Percentiles rank a stretch among this genome's conserved stretches.
These are phyloP conservation scores for Calidris pygmaea DNA, from an alignment of 2,113 vertebrate species.

Conservation along the genomic window DNA sequence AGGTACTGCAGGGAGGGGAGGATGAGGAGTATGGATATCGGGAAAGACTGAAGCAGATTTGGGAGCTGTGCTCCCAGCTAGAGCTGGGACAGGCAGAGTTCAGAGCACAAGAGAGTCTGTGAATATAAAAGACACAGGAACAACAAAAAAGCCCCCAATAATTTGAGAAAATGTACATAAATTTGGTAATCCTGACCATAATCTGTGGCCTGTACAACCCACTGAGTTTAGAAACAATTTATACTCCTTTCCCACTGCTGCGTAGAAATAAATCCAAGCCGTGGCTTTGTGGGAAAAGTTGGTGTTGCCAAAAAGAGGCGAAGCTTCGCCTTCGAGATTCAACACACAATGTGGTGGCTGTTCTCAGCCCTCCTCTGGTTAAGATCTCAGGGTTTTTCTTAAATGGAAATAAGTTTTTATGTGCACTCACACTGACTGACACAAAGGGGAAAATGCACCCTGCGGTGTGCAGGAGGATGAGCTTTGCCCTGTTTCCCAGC, in stretches of 20 bases:
- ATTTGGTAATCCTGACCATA: neutral
- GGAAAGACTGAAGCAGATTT: neutral
- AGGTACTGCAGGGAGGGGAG: slow-evolving; percentile 65
- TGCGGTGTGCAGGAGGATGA: neutral
- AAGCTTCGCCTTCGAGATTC: rapidly evolving
- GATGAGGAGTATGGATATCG: neutral
- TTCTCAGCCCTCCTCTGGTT: neutral
- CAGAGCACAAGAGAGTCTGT: neutral
- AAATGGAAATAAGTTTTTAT: neutral
- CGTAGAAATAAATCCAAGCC: rapidly evolving
- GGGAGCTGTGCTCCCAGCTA: neutral
- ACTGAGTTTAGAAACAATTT: neutral
- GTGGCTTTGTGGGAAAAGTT: neutral
- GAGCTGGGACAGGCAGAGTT: neutral
- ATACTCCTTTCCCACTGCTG: neutral
- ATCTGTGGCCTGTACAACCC: neutral
- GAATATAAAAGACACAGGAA: neutral
- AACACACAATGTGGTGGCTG: neutral
- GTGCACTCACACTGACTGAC: neutral
- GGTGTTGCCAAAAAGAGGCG: neutral
- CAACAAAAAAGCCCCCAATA: neutral
- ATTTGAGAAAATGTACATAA: neutral
- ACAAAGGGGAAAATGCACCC: neutral
- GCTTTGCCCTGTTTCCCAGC: neutral
- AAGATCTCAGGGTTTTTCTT: neutral